Conservation (phyloP, 1,140 invertebrate genomes). For the Drosophila athabasca region DNA sequence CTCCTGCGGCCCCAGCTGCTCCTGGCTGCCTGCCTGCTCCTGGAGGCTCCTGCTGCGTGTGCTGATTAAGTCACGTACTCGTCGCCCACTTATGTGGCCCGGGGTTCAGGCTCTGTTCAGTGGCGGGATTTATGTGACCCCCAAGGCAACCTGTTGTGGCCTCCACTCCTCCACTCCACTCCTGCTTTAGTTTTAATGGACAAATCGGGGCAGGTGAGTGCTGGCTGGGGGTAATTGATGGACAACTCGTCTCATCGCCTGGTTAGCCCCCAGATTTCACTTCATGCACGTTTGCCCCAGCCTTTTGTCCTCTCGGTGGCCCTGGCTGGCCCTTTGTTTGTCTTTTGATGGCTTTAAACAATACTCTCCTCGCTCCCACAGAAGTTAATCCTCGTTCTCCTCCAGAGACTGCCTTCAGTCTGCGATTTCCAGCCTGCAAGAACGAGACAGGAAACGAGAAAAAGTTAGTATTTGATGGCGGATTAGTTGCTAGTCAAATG, state of each 20-base stretch:
- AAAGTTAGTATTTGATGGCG: constrained; percentile 60
- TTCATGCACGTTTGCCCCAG: constrained; percentile 58
- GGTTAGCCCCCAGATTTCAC: constrained; percentile 48
- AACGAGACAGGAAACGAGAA: constrained; percentile 10
- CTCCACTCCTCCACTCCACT: constrained; percentile 3
- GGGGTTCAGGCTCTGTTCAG: constrained; percentile 5
- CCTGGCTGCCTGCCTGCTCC: constrained; percentile 19
- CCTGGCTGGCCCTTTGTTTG: constrained; percentile 18
- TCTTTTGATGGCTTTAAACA: constrained; percentile 41
- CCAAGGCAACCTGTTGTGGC: constrained; percentile 57
- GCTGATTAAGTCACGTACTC: constrained; percentile 74
- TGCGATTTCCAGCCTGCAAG: constrained; percentile 23
- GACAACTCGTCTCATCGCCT: constrained; percentile 33
- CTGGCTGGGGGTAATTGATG: constrained; percentile 53
- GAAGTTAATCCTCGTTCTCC: too few relatives aligned
- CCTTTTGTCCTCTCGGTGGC: not conserved
- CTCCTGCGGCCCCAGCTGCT: constrained; percentile 15
- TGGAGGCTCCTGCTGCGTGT: constrained; percentile 40
- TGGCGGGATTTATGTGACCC: constrained; percentile 8
- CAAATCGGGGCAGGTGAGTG: constrained; percentile 33
- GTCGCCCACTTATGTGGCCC: constrained; percentile 49
- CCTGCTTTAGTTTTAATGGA: constrained; percentile 34
- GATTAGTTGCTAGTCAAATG: constrained; percentile 40
- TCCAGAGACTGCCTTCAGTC: constrained; percentile 3
- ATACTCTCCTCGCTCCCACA: too few relatives aligned